A percentile compares a stretch with the other conserved stretches of the same genome.
phyloP scores from a whole-genome alignment of 2,113 vertebrate genomes.

The Phyllostomus discolor region DNA sequence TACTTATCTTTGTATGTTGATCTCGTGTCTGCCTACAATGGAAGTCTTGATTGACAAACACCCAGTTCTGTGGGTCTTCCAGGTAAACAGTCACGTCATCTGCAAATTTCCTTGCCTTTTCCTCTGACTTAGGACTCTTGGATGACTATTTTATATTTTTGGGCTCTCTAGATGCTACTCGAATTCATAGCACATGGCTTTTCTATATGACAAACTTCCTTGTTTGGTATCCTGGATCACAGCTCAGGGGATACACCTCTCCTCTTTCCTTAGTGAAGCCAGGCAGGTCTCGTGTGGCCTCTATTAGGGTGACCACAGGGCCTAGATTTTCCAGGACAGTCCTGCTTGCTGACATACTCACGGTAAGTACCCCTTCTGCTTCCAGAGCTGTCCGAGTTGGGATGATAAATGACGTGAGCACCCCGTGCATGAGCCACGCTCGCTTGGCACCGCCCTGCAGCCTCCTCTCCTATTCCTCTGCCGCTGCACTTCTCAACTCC shows the following conservation, averaged over 20 bases:
- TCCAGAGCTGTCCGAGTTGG: background rate
- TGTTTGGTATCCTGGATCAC: background rate
- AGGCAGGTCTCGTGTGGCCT: background rate
- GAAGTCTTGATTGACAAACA: background rate
- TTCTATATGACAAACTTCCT: background rate
- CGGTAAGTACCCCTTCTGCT: background rate
- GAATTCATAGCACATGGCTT: background rate
- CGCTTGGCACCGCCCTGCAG: background rate
- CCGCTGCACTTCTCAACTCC: background rate
- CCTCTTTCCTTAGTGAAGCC: background rate
- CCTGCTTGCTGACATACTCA: background rate
- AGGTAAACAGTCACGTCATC: background rate
- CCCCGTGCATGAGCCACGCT: background rate
- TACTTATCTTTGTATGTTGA: background rate
- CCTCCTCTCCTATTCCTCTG: background rate
- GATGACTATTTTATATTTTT: background rate
- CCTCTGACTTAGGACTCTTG: background rate
- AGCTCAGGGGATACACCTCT: background rate
- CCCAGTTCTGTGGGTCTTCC: background rate
- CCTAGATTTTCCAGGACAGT: background rate
- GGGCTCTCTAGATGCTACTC: background rate
- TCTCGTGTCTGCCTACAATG: background rate
- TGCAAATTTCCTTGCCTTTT: background rate
- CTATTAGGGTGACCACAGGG: background rate
- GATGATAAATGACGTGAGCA: background rate